Evolutionary conservation across 2,113 vertebrate genomes (phyloP).

Genomic region (Riparia riparia): DNA sequence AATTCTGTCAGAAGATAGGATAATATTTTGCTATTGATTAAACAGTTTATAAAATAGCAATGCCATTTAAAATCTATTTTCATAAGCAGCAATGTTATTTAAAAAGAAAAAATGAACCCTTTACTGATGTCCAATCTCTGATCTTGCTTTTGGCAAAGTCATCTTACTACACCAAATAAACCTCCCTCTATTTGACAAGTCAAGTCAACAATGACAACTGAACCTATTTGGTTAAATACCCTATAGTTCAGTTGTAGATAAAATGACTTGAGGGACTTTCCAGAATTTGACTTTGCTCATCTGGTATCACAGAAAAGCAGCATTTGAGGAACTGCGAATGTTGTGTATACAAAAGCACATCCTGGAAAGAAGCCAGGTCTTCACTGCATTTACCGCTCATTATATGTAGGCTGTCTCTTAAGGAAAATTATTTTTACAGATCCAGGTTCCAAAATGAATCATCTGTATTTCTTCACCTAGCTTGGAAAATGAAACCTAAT

Average conservation of each 20-base stretch:
- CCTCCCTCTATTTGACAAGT: background rate
- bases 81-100: background rate
- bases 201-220: background rate
- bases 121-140: background rate
- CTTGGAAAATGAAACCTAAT: background rate
- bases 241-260: background rate
- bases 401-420: background rate
- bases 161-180: background rate
- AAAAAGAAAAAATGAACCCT: background rate
- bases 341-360: background rate
- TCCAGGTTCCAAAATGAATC: background rate
- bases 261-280: background rate
- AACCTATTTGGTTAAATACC: background rate
- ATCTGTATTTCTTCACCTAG: background rate
- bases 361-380: background rate
- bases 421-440: background rate
- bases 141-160: slow-evolving; percentile 39
- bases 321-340: background rate
- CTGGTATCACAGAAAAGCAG: background rate
- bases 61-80: background rate
- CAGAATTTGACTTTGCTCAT: background rate
- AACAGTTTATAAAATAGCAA: background rate
- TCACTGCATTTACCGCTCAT: too few relatives aligned
- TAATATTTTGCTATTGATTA: background rate
- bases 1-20: background rate